Base-by-base conservation (phyloP, 2,113 vertebrate genomes). In the Neofelis nebulosa region DNA sequence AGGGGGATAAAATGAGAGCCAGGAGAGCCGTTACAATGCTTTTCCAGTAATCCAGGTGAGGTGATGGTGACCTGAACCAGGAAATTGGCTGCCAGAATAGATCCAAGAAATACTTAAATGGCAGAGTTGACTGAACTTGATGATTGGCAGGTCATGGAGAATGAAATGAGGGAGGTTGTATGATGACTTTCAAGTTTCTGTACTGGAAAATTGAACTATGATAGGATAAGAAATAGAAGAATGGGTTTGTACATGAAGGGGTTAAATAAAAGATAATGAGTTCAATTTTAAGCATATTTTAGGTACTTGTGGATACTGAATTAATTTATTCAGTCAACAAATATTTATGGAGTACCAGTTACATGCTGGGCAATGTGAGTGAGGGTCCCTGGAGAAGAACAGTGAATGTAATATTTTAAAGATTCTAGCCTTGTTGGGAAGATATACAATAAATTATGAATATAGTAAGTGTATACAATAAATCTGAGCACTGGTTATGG, bases 321-420 rank as follows among this genome's bases (percentile, higher is more conserved):
- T 95, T 68, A 31, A 88, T 78, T 91, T 88, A 91, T 87, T 87
- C 68, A 55, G 66, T 81, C 29, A 83, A 81, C 29, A 82, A 9
- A n/a, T 95, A 87, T 55, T 87, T 82, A 38, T 68, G 50, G 19
- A 84, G 29, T 38, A 66, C 29, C 33, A 92, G 27, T 68, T 87
- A 57, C 7, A 61, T 80, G 29, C 13, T 65, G 73, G 12, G 61
- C 5, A 84, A 27, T 36, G 33, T 88, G 14, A 87, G 66, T 87
- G 36, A 78, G 85, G 23, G 29, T 84, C n/a, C 23, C 16, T 80
- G 78, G 45, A 21, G 36, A 25, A 92, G 14, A 85, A 31, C n/a
- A 69, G 23, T 61, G 19, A 11, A 36, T 85, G 36, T 45, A 50
- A 55, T 96, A n/a, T 84, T 91, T 89, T 73, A 71, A 86, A 87